Conservation (phyloP, 2,888 invertebrate genomes). For the Lithophane socia region DNA sequence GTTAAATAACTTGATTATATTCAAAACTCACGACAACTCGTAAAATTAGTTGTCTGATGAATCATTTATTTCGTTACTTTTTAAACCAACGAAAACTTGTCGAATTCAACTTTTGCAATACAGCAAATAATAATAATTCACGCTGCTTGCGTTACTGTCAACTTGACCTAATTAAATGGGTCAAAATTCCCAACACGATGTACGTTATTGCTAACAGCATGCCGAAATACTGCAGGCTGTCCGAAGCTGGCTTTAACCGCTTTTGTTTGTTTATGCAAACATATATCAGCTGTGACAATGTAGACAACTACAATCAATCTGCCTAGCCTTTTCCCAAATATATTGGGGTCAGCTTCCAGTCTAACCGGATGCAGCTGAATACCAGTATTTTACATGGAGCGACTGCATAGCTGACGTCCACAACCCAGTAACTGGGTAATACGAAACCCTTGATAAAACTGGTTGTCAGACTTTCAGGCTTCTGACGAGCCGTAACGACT, state of each 20-base stretch:
- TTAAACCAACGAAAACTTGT: background rate
- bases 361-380: no score
- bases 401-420: no score
- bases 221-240: slow-evolving; percentile 19
- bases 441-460: no score
- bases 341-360: no score
- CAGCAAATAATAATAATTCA: slow-evolving; percentile 4
- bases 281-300: background rate
- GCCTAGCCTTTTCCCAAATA: no score
- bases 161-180: slow-evolving; percentile 19
- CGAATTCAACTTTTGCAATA: background rate
- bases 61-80: background rate
- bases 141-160: background rate
- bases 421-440: no score
- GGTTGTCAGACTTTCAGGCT: no score
- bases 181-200: slow-evolving; percentile 23
- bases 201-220: background rate
- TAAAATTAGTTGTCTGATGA: background rate
- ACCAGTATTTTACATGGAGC: no score
- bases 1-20: background rate
- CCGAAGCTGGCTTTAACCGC: slow-evolving; percentile 3
- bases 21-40: background rate
- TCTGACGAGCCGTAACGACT: no score
- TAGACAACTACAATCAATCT: background rate
- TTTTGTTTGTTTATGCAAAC: slow-evolving; percentile 30